Conservation (phyloP, 2,113 vertebrate species). For the Myotis yumanensis region DNA sequence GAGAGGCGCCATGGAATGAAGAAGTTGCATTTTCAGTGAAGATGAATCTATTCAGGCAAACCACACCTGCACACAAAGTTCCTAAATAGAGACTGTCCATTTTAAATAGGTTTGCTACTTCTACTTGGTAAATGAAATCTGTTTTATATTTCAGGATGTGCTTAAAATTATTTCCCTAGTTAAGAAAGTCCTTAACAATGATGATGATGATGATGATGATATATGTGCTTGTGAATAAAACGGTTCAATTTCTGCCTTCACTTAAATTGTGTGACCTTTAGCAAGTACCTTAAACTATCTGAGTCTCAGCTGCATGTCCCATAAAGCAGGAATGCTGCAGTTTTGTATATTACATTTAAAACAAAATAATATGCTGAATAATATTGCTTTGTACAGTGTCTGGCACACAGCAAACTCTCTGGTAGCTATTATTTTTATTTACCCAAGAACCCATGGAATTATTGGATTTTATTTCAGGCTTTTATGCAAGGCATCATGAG, state of each 20-base stretch:
- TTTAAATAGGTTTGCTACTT: not conserved
- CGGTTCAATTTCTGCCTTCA: not conserved
- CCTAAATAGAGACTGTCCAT: not conserved
- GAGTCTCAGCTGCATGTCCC: not conserved
- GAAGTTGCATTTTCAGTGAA: not conserved
- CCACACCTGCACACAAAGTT: not conserved
- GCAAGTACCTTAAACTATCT: not conserved
- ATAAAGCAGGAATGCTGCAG: not conserved
- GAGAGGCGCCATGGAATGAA: not conserved
- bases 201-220: not conserved
- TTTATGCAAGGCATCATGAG: not conserved
- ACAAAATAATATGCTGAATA: not conserved
- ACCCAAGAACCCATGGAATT: not conserved
- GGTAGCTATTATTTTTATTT: not conserved
- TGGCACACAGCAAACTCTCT: not conserved
- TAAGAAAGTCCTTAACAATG: not conserved
- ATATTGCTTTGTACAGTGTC: not conserved
- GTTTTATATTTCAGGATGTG: not conserved
- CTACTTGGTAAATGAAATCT: not conserved
- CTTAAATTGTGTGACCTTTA: not conserved
- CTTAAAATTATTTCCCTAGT: not conserved
- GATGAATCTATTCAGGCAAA: not conserved
- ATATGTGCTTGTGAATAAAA: not conserved
- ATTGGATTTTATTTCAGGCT: not conserved
- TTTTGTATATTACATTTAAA: not conserved